These are phyloP conservation scores for Periparus ater DNA, from an alignment of 2,797 vertebrate species.

Conservation along the genomic window DNA sequence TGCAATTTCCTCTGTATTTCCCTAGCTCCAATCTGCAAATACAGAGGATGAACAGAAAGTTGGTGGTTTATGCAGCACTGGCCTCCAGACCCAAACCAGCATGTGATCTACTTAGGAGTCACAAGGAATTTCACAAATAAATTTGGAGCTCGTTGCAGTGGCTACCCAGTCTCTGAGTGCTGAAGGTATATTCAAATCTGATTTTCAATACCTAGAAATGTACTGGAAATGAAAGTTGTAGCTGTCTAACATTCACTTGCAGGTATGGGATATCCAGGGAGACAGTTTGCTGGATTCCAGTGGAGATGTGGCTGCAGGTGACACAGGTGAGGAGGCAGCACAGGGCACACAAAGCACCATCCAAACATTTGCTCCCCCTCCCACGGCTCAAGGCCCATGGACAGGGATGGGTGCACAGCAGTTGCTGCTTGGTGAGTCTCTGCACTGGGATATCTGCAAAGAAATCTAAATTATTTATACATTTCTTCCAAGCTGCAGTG, in stretches of 20 bases:
- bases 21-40: not conserved
- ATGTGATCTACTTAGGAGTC: not conserved
- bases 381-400: accelerated
- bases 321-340: not conserved
- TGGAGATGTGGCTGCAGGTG: not conserved
- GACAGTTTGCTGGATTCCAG: not conserved
- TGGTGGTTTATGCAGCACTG: not conserved
- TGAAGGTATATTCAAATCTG: not conserved
- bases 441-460: not conserved
- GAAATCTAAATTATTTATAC: not conserved
- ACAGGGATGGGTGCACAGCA: not conserved
- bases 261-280: not conserved
- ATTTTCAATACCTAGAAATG: not conserved
- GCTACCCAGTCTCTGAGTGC: not conserved
- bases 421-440: accelerated
- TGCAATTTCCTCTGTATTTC: not conserved
- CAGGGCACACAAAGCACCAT: accelerated
- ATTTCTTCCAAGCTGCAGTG: not conserved
- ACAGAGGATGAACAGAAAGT: not conserved
- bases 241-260: not conserved
- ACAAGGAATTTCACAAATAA: not conserved
- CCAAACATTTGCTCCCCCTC: not conserved
- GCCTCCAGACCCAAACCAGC: not conserved
- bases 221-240: not conserved
- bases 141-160: not conserved